phyloP scores from a whole-genome alignment of 2,888 invertebrate genomes.

The Dicycla oo region DNA sequence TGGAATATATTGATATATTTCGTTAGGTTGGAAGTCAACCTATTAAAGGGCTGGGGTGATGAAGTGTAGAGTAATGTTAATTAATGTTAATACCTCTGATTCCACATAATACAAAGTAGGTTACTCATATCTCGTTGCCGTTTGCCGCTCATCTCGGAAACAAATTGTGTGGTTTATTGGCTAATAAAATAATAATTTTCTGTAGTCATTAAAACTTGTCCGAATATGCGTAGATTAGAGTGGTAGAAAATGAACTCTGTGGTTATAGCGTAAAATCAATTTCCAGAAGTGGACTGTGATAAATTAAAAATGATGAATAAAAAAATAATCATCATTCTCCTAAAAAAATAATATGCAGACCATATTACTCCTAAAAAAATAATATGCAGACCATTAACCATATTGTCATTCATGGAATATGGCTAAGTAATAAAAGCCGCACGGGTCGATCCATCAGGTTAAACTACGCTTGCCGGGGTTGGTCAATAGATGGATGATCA shows the following conservation, averaged over 20 bases:
- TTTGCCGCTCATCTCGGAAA: neutral
- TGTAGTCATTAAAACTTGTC: no score
- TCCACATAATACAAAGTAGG: neutral
- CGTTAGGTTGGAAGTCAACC: no score
- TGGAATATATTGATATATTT: slow-evolving; percentile 8
- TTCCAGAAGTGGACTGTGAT: neutral
- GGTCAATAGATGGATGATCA: no score
- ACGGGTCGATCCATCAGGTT: no score
- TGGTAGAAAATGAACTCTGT: neutral
- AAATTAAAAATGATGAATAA: neutral
- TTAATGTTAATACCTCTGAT: neutral
- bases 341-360: neutral
- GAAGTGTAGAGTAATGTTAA: neutral
- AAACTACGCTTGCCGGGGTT: no score
- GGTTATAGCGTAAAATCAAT: neutral
- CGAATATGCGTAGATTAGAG: neutral
- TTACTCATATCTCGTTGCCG: neutral
- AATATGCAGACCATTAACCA: neutral
- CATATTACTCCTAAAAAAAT: no score
- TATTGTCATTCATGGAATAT: no score
- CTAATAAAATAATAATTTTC: neutral
- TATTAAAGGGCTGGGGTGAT: neutral
- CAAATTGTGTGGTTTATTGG: neutral
- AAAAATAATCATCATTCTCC: no score
- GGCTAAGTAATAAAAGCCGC: no score